phyloP scores from a whole-genome alignment of 1,140 invertebrate species.

The Spodoptera litura region DNA sequence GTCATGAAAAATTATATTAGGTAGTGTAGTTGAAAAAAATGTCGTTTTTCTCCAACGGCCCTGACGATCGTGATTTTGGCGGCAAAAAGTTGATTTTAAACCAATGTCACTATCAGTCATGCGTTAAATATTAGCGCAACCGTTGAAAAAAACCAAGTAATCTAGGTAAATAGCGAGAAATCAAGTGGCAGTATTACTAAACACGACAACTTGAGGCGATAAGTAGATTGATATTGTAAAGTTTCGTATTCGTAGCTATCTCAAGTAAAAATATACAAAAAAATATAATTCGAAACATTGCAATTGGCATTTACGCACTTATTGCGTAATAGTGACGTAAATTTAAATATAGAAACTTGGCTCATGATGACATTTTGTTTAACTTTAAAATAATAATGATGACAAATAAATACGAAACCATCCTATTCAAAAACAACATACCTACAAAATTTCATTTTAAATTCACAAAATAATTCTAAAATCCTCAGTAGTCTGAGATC shows the following conservation, averaged over 20 bases:
- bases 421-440: no score
- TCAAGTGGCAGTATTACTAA: slow-evolving; percentile 75
- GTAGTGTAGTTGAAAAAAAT: slow-evolving; percentile 12
- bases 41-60: slow-evolving; percentile 55
- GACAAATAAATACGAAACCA: no score
- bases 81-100: slow-evolving; percentile 66
- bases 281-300: slow-evolving; percentile 27
- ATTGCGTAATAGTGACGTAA: slow-evolving; percentile 29
- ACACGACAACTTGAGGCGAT: slow-evolving; percentile 56
- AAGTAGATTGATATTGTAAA: slow-evolving; percentile 60
- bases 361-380: background rate
- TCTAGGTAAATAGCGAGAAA: slow-evolving; percentile 83
- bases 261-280: slow-evolving; percentile 9
- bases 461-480: no score
- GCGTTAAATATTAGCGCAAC: slow-evolving; percentile 81
- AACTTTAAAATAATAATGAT: no score
- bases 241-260: background rate
- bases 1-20: slow-evolving; percentile 35
- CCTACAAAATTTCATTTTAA: no score
- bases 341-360: slow-evolving; percentile 16
- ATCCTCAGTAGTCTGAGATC: no score
- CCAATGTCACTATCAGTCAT: slow-evolving; percentile 79
- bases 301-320: slow-evolving; percentile 26
- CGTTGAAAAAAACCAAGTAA: slow-evolving; percentile 77
- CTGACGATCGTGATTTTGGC: slow-evolving; percentile 65